Percentiles rank a stretch among this genome's conserved stretches.
Evolutionary conservation across 2,888 invertebrate genomes (phyloP).

Genomic region (Pachycephus smyrnensis): DNA sequence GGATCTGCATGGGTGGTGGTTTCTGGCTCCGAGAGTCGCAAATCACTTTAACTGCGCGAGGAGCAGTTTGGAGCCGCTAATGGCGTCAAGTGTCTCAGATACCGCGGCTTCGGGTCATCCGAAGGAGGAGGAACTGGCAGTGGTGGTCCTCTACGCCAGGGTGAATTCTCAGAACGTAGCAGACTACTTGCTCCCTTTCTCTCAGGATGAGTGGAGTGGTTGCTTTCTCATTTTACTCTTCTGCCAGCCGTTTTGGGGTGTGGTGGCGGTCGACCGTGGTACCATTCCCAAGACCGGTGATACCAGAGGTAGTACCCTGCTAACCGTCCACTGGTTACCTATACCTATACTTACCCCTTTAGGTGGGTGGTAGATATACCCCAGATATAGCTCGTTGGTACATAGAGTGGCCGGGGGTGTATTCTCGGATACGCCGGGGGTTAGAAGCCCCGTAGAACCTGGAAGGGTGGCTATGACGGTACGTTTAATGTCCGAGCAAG

Average conservation of each 20-base stretch:
- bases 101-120: conserved; percentile 53
- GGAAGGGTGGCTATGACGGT: conserved; percentile 41
- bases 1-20: conserved; percentile 34
- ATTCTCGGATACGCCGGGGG: conserved; percentile 4
- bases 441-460: conserved; percentile 3
- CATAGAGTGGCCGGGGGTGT: not conserved
- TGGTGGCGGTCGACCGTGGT: too few relatives aligned
- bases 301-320: too few relatives aligned
- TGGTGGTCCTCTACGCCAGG: not conserved
- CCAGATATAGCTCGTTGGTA: too few relatives aligned
- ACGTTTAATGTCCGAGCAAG: conserved; percentile 56
- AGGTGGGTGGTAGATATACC: too few relatives aligned
- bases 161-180: conserved; percentile 5
- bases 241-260: too few relatives aligned
- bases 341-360: too few relatives aligned
- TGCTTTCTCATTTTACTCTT: not conserved
- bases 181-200: not conserved
- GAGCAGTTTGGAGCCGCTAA: conserved; percentile 65
- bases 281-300: too few relatives aligned
- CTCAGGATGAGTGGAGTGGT: not conserved
- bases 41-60: conserved; percentile 65
- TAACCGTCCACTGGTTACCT: too few relatives aligned
- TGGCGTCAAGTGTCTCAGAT: conserved; percentile 66
- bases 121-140: conserved; percentile 1
- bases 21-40: conserved; percentile 58